Conservation (phyloP, 2,797 vertebrate species). For the Odontamblyopus rebecca region DNA sequence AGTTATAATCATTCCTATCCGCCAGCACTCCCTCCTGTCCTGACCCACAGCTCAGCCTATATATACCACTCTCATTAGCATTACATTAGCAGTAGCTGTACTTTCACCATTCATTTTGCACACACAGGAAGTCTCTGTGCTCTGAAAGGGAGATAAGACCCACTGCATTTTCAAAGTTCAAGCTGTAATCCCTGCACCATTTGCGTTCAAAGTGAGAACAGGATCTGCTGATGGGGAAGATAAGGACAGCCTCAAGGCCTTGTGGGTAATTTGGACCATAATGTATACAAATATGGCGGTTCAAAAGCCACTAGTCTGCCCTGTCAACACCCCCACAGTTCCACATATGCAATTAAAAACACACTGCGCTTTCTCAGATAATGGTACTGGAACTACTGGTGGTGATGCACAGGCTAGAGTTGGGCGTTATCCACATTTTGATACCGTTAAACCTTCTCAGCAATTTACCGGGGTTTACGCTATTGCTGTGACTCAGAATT, state of each 20-base stretch:
- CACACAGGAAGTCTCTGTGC: conserved; percentile 6
- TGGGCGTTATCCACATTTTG: too few species aligned
- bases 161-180: background rate
- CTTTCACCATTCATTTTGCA: conserved; percentile 6
- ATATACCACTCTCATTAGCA: conserved; percentile 19
- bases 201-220: conserved; percentile 19
- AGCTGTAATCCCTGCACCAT: conserved; percentile 8
- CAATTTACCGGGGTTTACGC: too few species aligned
- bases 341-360: background rate
- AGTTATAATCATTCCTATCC: background rate
- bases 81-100: conserved; percentile 14
- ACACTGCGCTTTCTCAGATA: background rate
- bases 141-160: background rate
- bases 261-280: conserved; percentile 17
- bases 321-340: conserved; percentile 4
- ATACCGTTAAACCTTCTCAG: too few species aligned
- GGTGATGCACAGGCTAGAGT: background rate
- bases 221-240: conserved; percentile 20
- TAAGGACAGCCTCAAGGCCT: conserved; percentile 17
- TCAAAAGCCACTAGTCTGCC: conserved; percentile 8
- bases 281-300: background rate
- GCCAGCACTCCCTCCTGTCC: background rate
- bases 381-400: background rate
- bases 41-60: background rate
- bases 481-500: too few species aligned